phyloP scores from a whole-genome alignment of 2,888 invertebrate genomes.

The Venusia cambrica region DNA sequence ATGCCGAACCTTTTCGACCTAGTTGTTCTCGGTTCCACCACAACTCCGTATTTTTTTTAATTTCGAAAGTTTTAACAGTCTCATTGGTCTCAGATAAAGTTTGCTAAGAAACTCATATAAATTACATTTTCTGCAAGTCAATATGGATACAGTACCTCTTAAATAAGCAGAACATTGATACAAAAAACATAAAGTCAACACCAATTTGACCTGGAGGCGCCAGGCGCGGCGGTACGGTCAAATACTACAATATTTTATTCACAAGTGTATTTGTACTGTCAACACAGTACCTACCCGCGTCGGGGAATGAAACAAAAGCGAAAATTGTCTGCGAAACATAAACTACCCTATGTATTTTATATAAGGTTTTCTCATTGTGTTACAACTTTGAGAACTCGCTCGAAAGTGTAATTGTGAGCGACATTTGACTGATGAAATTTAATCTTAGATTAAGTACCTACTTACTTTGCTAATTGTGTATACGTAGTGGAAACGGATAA shows the following conservation, averaged over 20 bases:
- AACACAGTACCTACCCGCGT: slow-evolving; percentile 24
- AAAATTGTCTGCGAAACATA: slow-evolving; percentile 19
- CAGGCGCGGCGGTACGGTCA: slow-evolving; percentile 40
- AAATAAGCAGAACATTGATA: too few species aligned
- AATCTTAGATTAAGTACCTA: too few species aligned
- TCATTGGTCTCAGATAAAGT: too few species aligned
- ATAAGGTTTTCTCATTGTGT: slow-evolving; percentile 4
- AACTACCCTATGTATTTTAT: slow-evolving; percentile 14
- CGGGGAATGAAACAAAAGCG: slow-evolving; percentile 22
- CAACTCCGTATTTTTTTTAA: too few species aligned
- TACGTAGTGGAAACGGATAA: too few species aligned
- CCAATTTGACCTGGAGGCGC: slow-evolving; percentile 33
- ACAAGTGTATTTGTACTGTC: slow-evolving; percentile 40
- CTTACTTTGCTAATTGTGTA: too few species aligned
- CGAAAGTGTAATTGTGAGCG: neutral
- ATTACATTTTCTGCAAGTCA: too few species aligned
- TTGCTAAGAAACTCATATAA: too few species aligned
- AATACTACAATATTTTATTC: slow-evolving; percentile 50
- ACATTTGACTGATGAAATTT: neutral
- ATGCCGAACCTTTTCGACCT: too few species aligned
- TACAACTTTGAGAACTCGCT: neutral
- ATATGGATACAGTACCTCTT: too few species aligned
- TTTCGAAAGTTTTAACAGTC: too few species aligned
- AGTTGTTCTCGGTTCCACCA: too few species aligned
- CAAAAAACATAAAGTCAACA: slow-evolving; percentile 29